phyloP scores from a whole-genome alignment of 2,113 vertebrate genomes.

The Chamaea fasciata region DNA sequence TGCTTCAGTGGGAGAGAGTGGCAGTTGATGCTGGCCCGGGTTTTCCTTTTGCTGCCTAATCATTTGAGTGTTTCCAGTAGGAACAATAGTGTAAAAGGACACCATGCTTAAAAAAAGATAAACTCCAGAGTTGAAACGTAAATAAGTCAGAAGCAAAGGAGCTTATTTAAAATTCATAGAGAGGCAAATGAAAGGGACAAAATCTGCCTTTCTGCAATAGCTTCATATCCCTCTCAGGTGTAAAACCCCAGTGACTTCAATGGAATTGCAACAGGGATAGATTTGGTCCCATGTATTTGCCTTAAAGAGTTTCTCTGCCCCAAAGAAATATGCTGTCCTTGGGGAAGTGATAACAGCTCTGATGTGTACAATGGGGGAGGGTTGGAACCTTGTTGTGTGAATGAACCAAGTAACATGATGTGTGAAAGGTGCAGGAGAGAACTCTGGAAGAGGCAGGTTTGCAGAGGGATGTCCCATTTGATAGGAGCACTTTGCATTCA shows the following conservation, averaged over 20 bases:
- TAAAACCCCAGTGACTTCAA: background rate
- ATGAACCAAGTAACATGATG: background rate
- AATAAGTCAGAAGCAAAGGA: conserved; percentile 9
- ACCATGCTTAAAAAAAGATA: background rate
- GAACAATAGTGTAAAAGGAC: background rate
- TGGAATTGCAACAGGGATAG: background rate
- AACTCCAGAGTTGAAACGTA: background rate
- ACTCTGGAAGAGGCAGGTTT: background rate
- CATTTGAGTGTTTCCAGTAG: background rate
- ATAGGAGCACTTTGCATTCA: background rate
- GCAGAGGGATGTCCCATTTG: background rate
- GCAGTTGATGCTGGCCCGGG: background rate
- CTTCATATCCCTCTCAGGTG: background rate
- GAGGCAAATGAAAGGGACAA: background rate
- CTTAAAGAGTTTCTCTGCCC: background rate
- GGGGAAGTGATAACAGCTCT: background rate
- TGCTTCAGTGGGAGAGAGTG: background rate
- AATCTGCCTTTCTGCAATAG: background rate
- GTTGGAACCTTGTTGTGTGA: background rate
- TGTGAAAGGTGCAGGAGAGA: background rate
- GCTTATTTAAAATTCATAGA: conserved; percentile 3
- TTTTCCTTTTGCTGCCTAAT: background rate
- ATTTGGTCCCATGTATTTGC: background rate
- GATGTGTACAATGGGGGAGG: background rate
- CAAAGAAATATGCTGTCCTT: background rate